phyloP scores from a whole-genome alignment of 2,797 vertebrate species.

The Alcedo quadribrachys region DNA sequence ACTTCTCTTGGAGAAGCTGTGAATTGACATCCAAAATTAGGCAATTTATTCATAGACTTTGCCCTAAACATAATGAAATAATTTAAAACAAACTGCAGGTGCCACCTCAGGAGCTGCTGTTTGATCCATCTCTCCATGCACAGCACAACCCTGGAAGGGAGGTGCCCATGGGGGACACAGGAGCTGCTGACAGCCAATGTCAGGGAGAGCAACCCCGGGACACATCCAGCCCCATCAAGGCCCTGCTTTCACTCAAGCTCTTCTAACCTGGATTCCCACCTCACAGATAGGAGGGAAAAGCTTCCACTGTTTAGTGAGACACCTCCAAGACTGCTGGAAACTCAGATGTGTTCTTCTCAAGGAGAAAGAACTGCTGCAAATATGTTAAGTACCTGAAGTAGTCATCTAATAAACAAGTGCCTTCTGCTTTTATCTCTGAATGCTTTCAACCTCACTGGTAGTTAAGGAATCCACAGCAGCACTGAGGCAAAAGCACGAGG shows the following conservation, averaged over 20 bases:
- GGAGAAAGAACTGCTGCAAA: neutral
- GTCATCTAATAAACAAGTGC: neutral
- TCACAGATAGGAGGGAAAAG: neutral
- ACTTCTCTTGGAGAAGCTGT: conserved; percentile 89
- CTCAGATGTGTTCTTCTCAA: neutral
- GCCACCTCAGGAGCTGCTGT: neutral
- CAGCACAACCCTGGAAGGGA: neutral
- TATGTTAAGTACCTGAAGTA: neutral
- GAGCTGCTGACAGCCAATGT: accelerated
- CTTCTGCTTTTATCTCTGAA: neutral
- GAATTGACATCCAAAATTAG: neutral
- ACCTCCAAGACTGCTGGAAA: neutral
- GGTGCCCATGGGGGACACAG: accelerated
- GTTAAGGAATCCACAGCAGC: neutral
- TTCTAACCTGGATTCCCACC: neutral
- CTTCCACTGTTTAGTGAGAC: neutral
- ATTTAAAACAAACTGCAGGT: too few relatives aligned
- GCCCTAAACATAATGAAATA: neutral
- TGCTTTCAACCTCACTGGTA: neutral
- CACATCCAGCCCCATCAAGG: neutral
- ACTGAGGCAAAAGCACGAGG: neutral
- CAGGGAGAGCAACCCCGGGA: too few relatives aligned
- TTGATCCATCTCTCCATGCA: neutral
- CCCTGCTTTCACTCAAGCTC: neutral
- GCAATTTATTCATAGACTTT: neutral